Percentiles rank a stretch among this genome's conserved stretches.
Conservation (phyloP, 1,140 invertebrate genomes). For the Charaxes varanes region DNA sequence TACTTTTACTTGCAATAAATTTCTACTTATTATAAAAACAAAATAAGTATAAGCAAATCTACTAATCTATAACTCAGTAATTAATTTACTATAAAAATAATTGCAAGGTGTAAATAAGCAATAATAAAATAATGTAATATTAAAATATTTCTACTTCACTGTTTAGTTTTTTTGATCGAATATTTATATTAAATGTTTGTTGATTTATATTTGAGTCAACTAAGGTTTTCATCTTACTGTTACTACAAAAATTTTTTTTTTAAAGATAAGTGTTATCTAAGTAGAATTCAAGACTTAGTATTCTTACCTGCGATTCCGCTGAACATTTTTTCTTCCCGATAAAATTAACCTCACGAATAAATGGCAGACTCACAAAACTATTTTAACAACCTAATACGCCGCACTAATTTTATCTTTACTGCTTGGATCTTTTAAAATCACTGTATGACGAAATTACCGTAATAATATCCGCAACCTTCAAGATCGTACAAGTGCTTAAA, state of each 20-base stretch:
- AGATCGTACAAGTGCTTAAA: conserved; percentile 15
- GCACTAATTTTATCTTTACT: conserved; percentile 24
- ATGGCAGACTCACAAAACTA: conserved; percentile 9
- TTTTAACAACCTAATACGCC: conserved; percentile 15
- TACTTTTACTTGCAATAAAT: too few species aligned
- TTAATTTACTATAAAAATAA: too few species aligned
- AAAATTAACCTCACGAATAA: conserved; percentile 15
- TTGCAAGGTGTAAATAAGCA: too few species aligned
- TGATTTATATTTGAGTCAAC: too few species aligned
- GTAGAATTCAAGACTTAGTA: conserved; percentile 4
- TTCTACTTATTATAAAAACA: too few species aligned
- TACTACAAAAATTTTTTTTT: background rate
- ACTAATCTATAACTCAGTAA: too few species aligned
- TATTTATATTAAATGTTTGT: too few species aligned
- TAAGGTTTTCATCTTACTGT: conserved; percentile 1
- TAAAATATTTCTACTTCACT: too few species aligned
- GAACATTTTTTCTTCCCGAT: conserved; percentile 53
- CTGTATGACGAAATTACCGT: conserved; percentile 15
- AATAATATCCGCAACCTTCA: conserved; percentile 26
- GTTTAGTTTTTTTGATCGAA: too few species aligned
- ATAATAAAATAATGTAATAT: too few species aligned
- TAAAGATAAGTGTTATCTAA: background rate
- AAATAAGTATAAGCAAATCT: too few species aligned
- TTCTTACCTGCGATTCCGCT: conserved; percentile 63
- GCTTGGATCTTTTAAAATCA: too few species aligned